Conservation (phyloP, 2,797 vertebrate species). For the Melanotaenia trifasciata region DNA sequence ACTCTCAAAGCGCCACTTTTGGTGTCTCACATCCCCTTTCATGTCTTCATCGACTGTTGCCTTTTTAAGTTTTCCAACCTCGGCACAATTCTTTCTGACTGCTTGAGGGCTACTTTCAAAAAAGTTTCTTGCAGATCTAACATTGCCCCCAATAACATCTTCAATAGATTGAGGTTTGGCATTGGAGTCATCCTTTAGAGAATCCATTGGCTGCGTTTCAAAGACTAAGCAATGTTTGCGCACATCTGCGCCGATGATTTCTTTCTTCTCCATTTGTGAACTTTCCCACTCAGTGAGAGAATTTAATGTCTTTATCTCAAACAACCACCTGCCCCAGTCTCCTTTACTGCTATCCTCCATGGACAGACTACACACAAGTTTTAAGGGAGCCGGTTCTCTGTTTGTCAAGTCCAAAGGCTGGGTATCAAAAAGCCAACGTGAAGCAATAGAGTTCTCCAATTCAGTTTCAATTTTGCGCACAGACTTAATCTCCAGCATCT, state of each 20-base stretch:
- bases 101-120: conserved; percentile 90
- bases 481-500: conserved; percentile 89
- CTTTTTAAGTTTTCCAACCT: conserved; percentile 89
- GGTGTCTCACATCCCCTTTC: conserved; percentile 90
- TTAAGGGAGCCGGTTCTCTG: conserved; percentile 82
- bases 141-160: conserved; percentile 90
- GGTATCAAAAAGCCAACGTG: conserved; percentile 89
- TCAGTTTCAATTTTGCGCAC: conserved; percentile 89
- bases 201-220: conserved; percentile 91
- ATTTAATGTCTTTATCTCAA: conserved; percentile 89
- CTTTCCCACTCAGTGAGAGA: conserved; percentile 84
- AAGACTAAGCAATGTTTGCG: conserved; percentile 91
- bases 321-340: conserved; percentile 87
- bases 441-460: conserved; percentile 86
- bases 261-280: conserved; percentile 79
- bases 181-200: conserved; percentile 86
- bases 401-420: conserved; percentile 85
- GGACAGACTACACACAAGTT: conserved; percentile 87
- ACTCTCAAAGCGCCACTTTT: conserved; percentile 92
- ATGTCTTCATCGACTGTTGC: conserved; percentile 82
- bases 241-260: conserved; percentile 88
- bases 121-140: conserved; percentile 88
- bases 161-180: conserved; percentile 76
- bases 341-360: conserved; percentile 87
- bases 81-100: conserved; percentile 81